A percentile compares a stretch with the other conserved stretches of the same genome.
Conservation (phyloP, 2,113 vertebrate species). For the Pheucticus melanocephalus region DNA sequence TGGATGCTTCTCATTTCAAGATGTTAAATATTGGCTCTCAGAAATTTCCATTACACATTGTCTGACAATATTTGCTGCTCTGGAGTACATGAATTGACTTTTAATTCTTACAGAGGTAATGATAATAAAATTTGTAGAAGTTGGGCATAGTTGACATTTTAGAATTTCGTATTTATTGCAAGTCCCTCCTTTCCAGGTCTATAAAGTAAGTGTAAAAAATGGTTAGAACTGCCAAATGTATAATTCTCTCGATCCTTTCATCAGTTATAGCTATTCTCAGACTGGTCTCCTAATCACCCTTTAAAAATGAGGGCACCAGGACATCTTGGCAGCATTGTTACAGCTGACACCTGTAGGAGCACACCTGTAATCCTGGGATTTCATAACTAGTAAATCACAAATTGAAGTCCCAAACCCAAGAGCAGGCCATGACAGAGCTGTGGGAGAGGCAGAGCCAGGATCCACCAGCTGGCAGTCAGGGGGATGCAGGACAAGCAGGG, state of each 20-base stretch:
- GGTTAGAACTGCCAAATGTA: not conserved
- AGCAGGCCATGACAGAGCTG: not conserved
- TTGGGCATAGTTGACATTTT: not conserved
- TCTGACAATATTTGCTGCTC: constrained; percentile 28
- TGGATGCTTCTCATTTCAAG: constrained; percentile 18
- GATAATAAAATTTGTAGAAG: not conserved
- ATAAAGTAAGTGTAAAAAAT: not conserved
- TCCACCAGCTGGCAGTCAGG: not conserved
- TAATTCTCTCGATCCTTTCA: not conserved
- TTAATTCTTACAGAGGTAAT: not conserved
- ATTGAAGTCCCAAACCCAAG: not conserved
- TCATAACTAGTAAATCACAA: not conserved
- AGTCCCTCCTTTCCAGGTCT: not conserved
- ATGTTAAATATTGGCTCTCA: constrained; percentile 18
- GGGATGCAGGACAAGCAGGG: not conserved
- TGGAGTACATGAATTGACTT: not conserved
- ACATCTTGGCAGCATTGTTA: not conserved
- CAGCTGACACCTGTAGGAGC: not conserved
- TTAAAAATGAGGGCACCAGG: not conserved
- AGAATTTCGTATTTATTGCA: not conserved
- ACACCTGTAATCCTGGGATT: not conserved
- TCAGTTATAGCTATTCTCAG: not conserved
- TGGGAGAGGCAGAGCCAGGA: not conserved
- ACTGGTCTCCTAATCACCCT: not conserved
- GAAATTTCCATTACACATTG: not conserved